Conservation (phyloP, 2,888 invertebrate species). For the Spilosoma lubricipeda region DNA sequence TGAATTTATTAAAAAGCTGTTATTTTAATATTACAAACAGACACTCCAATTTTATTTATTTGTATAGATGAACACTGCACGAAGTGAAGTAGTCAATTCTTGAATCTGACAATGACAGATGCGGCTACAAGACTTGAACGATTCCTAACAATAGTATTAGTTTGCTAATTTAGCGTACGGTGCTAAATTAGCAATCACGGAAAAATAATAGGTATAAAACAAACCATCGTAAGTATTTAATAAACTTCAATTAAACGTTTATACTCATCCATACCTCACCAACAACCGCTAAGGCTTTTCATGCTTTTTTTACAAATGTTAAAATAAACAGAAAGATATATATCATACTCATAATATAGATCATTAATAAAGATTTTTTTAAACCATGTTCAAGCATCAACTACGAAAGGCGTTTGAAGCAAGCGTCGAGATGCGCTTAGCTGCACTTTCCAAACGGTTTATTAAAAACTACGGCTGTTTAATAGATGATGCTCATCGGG, state of each 20-base stretch:
- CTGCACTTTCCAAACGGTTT: slow-evolving; percentile 54
- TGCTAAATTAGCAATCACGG: no score
- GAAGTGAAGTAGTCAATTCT: no score
- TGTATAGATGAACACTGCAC: no score
- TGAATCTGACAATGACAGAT: no score
- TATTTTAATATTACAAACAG: no score
- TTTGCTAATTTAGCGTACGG: no score
- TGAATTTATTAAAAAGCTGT: no score
- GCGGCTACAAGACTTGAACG: no score
- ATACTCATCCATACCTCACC: neutral
- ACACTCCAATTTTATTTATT: no score
- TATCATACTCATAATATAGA: neutral
- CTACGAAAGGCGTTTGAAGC: neutral
- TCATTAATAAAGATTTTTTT: neutral
- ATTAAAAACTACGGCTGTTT: slow-evolving; percentile 55
- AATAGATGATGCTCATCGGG: slow-evolving; percentile 69
- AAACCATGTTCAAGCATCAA: neutral
- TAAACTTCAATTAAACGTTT: neutral
- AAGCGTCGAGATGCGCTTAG: slow-evolving; percentile 36
- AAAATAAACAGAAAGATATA: neutral
- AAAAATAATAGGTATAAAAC: no score
- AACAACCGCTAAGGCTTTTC: neutral
- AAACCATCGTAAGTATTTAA: no score
- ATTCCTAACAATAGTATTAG: no score
- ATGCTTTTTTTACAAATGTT: neutral